Evolutionary conservation across 2,888 invertebrate genomes (phyloP).

Genomic region (Azorinus chamasolen): DNA sequence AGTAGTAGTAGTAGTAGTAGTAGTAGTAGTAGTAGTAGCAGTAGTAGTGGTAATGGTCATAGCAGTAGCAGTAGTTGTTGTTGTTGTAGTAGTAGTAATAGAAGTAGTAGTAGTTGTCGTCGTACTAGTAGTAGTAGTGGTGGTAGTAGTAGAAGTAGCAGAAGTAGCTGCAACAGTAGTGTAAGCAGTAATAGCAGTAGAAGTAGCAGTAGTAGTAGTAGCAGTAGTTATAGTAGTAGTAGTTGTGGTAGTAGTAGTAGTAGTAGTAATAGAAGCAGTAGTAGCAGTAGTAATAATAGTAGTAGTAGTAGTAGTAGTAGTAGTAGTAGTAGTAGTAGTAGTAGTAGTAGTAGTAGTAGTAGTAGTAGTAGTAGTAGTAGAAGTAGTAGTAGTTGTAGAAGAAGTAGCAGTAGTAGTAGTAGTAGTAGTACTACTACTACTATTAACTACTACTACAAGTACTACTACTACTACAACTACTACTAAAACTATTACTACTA

Average conservation of each 20-base stretch:
- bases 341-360: constrained; percentile 29
- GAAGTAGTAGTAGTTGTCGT: no score
- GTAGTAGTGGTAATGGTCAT: no score
- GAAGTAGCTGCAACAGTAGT: constrained; percentile 6
- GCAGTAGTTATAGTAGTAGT: constrained; percentile 17
- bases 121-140: no score
- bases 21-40: no score
- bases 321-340: constrained; percentile 36
- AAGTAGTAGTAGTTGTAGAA: constrained; percentile 16
- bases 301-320: constrained; percentile 37
- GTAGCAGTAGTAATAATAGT: constrained; percentile 34
- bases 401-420: constrained; percentile 12
- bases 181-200: constrained; percentile 6
- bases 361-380: constrained; percentile 18
- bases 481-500: no score
- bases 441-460: constrained; percentile 24
- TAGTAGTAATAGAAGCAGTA: no score
- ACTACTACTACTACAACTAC: no score
- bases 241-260: no score
- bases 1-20: no score
- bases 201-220: constrained; percentile 19
- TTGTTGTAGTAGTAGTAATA: no score
- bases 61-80: no score
- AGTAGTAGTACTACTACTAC: no score
- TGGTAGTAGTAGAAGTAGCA: constrained; percentile 27